Evolutionary conservation across 1,140 invertebrate species (phyloP).

Genomic region (Magallana gigas): DNA sequence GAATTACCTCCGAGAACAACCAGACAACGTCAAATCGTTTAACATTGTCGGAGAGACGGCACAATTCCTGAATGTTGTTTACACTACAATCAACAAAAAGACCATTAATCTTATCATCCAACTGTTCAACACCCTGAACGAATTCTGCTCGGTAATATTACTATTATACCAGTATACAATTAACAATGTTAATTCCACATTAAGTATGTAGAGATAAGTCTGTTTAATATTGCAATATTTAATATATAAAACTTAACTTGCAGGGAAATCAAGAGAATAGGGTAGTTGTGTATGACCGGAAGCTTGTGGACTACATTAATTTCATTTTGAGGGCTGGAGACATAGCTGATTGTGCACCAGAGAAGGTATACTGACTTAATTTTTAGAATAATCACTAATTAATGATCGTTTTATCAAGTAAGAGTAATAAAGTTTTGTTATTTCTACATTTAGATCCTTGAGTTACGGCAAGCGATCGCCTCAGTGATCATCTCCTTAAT

Average conservation of each 20-base stretch:
- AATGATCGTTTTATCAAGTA: not conserved
- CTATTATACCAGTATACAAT: not conserved
- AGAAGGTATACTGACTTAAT: conserved; percentile 69
- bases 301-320: conserved; percentile 79
- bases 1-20: conserved; percentile 79
- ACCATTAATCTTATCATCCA: conserved; percentile 78
- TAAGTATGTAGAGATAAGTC: too few species aligned
- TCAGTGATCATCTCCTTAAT: conserved; percentile 73
- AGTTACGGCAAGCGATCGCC: conserved; percentile 75
- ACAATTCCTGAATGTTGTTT: conserved; percentile 78
- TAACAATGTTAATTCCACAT: not conserved
- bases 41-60: conserved; percentile 78
- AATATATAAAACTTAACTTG: conserved; percentile 20
- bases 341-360: conserved; percentile 73
- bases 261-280: conserved; percentile 79
- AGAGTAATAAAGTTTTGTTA: not conserved
- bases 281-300: conserved; percentile 77
- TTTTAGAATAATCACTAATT: not conserved
- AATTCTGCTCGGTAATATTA: conserved; percentile 77
- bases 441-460: conserved; percentile 69
- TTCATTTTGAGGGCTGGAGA: conserved; percentile 78
- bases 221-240: not conserved
- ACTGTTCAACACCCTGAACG: conserved; percentile 77
- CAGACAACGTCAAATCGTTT: conserved; percentile 79
- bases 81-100: conserved; percentile 76